Percentiles rank a stretch among this genome's conserved stretches.
Evolutionary conservation across 2,797 vertebrate species (phyloP).

Genomic region (Anguilla megastoma): DNA sequence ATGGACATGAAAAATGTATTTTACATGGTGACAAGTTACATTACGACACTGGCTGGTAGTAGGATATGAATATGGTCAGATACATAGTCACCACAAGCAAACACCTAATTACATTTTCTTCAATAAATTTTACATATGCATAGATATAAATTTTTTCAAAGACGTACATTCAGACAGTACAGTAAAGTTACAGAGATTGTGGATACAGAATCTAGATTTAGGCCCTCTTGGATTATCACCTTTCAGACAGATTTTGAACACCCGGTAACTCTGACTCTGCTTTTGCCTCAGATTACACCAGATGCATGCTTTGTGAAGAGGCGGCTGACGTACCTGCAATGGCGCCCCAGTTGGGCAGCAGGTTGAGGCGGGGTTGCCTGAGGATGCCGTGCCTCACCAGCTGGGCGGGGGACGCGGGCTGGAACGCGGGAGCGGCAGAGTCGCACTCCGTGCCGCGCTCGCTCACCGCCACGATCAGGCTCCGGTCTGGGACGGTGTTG

Average conservation of each 20-base stretch:
- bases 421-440: constrained; percentile 65
- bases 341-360: constrained; percentile 83
- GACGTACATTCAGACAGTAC: too few relatives aligned
- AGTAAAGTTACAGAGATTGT: too few relatives aligned
- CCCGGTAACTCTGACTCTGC: background rate
- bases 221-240: background rate
- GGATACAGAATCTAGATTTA: too few relatives aligned
- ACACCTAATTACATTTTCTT: background rate
- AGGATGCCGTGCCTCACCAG: constrained; percentile 76
- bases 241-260: background rate
- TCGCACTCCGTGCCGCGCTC: constrained; percentile 72
- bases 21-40: background rate
- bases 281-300: background rate
- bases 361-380: constrained; percentile 71
- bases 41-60: background rate
- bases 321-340: constrained; percentile 72
- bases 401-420: constrained; percentile 84
- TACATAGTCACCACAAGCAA: background rate
- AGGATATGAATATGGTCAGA: background rate
- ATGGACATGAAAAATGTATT: background rate
- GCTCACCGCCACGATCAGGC: constrained; percentile 81
- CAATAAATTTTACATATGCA: too few relatives aligned
- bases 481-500: constrained; percentile 71
- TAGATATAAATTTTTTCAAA: too few relatives aligned
- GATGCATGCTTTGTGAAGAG: background rate